phyloP scores from a whole-genome alignment of 2,888 invertebrate genomes.

The Ophioninae sp. region DNA sequence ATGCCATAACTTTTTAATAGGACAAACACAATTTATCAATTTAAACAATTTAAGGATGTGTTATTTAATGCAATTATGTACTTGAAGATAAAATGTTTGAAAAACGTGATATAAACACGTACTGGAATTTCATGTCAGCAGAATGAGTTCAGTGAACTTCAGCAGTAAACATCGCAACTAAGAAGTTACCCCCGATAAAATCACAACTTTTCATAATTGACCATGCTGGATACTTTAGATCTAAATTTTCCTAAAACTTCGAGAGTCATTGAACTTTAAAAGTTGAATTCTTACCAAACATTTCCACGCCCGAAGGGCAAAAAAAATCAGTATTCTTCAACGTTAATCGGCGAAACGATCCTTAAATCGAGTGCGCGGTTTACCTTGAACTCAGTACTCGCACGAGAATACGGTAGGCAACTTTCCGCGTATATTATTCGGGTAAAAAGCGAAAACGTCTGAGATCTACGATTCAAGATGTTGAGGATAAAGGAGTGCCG shows the following conservation, averaged over 20 bases:
- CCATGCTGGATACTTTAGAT: not conserved
- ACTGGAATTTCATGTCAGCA: not conserved
- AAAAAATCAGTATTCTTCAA: not conserved
- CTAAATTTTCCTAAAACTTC: not conserved
- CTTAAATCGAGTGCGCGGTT: slow-evolving; percentile 37
- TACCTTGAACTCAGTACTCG: slow-evolving; percentile 40
- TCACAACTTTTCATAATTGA: not conserved
- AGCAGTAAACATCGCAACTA: not conserved
- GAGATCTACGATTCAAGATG: slow-evolving; percentile 51
- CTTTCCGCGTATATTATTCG: slow-evolving; percentile 31
- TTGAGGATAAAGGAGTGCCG: slow-evolving; percentile 48
- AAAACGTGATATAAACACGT: no score
- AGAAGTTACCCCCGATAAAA: not conserved
- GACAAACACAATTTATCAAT: no score
- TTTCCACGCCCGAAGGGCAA: not conserved
- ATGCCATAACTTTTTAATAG: no score
- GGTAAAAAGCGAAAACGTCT: slow-evolving; percentile 16
- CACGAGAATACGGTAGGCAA: slow-evolving; percentile 16
- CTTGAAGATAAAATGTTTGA: no score
- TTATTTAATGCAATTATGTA: no score
- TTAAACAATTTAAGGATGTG: no score
- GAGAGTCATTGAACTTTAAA: not conserved
- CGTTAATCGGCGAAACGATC: slow-evolving; percentile 6
- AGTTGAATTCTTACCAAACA: not conserved
- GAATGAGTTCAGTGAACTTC: not conserved